Percentiles rank a stretch among this genome's conserved stretches.
phyloP scores from a whole-genome alignment of 2,113 vertebrate genomes.

The Corapipo altera region DNA sequence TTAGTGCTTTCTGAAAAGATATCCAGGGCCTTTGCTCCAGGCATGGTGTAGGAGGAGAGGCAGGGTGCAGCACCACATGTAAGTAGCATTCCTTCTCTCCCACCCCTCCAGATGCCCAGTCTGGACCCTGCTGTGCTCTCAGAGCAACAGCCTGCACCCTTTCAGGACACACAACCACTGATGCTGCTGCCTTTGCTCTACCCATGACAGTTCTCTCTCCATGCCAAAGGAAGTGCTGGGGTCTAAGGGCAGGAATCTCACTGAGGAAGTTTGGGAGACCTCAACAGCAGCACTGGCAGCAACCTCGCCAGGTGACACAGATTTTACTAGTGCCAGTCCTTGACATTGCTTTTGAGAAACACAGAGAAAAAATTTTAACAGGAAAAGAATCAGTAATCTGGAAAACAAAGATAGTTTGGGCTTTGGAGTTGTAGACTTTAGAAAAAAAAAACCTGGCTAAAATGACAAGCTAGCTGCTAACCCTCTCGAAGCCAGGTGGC shows the following conservation, averaged over 20 bases:
- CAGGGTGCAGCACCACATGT: rapidly evolving
- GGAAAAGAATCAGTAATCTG: background rate
- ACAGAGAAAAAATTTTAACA: background rate
- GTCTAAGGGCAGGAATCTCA: background rate
- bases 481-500: background rate
- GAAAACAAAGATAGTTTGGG: background rate
- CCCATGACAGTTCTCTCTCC: background rate
- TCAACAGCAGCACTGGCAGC: rapidly evolving
- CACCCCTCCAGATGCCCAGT: background rate
- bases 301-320: background rate
- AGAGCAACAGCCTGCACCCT: background rate
- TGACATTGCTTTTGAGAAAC: background rate
- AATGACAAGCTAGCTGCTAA: background rate
- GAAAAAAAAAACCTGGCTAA: background rate
- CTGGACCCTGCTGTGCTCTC: background rate
- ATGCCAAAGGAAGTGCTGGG: background rate
- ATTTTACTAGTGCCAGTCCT: background rate
- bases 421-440: background rate
- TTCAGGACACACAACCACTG: background rate
- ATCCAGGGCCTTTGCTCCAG: background rate
- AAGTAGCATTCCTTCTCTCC: background rate
- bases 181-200: background rate
- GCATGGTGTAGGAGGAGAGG: background rate
- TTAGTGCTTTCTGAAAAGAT: background rate
- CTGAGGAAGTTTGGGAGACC: background rate